A percentile compares a stretch with the other conserved stretches of the same genome.
phyloP scores from a whole-genome alignment of 2,113 vertebrate genomes.

The rat (Rattus norvegicus) region GRCr8 NC_086023.1:111121001-111121500 shows the following conservation, averaged over 20 bases:
- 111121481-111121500: constrained; percentile 18
- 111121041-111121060: not conserved
- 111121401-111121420: not conserved
- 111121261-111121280: not conserved
- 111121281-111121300: not conserved
- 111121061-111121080: not conserved
- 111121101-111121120: not conserved
- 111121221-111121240: constrained; percentile 8
- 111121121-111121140: not conserved
- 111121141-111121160: not conserved
- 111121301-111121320: constrained; percentile 8
- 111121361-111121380: constrained; percentile 8
- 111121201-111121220: not conserved
- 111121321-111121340: constrained; percentile 46
- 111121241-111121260: constrained; percentile 25
- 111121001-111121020: not conserved
- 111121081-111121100: not conserved
- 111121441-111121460: constrained; percentile 33
- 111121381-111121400: constrained; percentile 29
- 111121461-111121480: constrained; percentile 4
- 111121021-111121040: not conserved
- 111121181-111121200: not conserved
- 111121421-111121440: constrained; percentile 10
- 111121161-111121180: not conserved
- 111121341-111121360: constrained; percentile 2